Evolutionary conservation across 2,888 invertebrate species (phyloP), one percentile per base, ranked within the genome.

Genomic region (Conops quadrifasciatus): DNA sequence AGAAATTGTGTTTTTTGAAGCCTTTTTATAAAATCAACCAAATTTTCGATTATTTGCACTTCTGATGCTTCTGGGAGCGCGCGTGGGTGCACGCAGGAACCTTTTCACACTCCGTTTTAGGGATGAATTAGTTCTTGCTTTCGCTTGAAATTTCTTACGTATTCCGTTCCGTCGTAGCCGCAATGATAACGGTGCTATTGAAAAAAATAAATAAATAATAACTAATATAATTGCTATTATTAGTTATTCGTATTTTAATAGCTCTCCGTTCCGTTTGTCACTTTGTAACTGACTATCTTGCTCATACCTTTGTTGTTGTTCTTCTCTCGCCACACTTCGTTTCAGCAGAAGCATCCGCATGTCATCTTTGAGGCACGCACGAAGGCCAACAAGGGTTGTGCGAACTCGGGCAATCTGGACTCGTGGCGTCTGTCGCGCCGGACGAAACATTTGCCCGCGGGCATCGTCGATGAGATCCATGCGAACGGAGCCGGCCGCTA

Each of bases 301-400:
- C 66, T 71, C 60, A 67, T 71, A 36, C 67, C 47, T 72, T 71
- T 56, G n/a, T 65, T 71, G 4, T 63, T n/a, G 28, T 2, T 45
- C 26, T 26, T 49, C 43, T 64, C 49, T 36, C 36, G 36, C 36
- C 16, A 19, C 36, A 53, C 51, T 80, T 90, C 89, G 90, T 90
- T 91, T 89, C 92, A 94, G 93, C 93, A 95, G 93, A 95, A 95
- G 88, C 96, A 97, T 91, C 97, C 97, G 83, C 97, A 97, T 90
- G 94, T 97, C 87, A 95, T 97, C 87, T 97, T 96, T 89, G 95
- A 96, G 87, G 95, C 96, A 83, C 91, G 94, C 79, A 93, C 94
- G 72, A 95, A 95, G 86, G 92, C 92, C 78, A 94, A 93, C 88
- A 95, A 95, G 87, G 95, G 94, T 68, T 97, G 97, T 86, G 97